A percentile compares a stretch with the other conserved stretches of the same genome.
phyloP scores from a whole-genome alignment of 2,888 invertebrate genomes.

The Euzetes globulus region DNA sequence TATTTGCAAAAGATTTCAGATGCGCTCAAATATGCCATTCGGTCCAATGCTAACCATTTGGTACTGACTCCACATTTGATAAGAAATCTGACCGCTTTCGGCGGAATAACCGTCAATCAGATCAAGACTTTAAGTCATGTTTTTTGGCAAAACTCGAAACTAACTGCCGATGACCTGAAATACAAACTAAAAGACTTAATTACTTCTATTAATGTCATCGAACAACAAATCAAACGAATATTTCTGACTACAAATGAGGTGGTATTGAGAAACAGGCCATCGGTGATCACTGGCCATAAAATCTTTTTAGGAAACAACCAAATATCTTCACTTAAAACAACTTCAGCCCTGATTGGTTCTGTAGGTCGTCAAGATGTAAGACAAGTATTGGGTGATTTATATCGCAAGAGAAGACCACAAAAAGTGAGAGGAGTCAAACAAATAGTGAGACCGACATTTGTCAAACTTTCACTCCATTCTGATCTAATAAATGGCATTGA shows the following conservation, averaged over 20 bases:
- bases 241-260: conserved; percentile 32
- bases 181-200: conserved; percentile 29
- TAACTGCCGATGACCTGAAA: conserved; percentile 35
- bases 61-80: not conserved
- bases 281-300: conserved; percentile 36
- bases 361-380: not conserved
- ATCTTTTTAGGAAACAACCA: conserved; percentile 30
- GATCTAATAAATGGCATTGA: conserved; percentile 36
- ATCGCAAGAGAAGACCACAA: conserved; percentile 1
- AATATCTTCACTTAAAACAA: conserved; percentile 32
- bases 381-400: not conserved
- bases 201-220: conserved; percentile 8
- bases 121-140: not conserved
- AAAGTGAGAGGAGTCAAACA: not conserved
- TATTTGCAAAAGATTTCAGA: conserved; percentile 9
- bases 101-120: not conserved
- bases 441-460: conserved; percentile 19
- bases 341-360: conserved; percentile 34
- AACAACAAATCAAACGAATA: conserved; percentile 31
- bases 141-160: conserved; percentile 36
- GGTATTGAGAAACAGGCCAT: conserved; percentile 33
- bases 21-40: not conserved
- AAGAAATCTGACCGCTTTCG: not conserved
- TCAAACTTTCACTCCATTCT: conserved; percentile 30
- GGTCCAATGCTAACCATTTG: not conserved